Percentiles rank a stretch among this genome's conserved stretches.
phyloP scores from a whole-genome alignment of 1,140 invertebrate genomes.

The Sarcophaga peregrina region DNA sequence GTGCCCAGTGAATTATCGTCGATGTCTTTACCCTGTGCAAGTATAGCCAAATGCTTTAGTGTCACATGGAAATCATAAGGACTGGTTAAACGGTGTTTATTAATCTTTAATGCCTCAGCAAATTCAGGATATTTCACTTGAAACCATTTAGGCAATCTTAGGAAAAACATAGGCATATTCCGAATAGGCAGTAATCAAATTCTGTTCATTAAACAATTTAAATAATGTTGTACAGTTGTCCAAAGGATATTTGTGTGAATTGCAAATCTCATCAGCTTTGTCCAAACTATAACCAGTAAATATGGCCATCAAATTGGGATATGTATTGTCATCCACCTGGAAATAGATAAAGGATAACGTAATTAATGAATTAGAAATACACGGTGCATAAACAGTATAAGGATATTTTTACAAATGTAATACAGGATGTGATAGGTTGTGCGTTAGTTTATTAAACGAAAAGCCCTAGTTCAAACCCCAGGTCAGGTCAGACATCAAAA shows the following conservation, averaged over 20 bases:
- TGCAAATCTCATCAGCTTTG: slow-evolving; percentile 66
- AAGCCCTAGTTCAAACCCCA: no score
- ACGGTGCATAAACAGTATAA: no score
- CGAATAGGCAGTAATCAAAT: slow-evolving; percentile 79
- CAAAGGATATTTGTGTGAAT: slow-evolving; percentile 65
- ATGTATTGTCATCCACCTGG: slow-evolving; percentile 79
- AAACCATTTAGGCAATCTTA: slow-evolving; percentile 81
- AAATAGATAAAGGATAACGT: no score
- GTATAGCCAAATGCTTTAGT: slow-evolving; percentile 57
- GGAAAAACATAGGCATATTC: slow-evolving; percentile 88
- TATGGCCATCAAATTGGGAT: slow-evolving; percentile 80
- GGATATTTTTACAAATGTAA: no score
- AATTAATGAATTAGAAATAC: no score
- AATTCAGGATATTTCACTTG: slow-evolving; percentile 71
- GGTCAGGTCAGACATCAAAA: no score
- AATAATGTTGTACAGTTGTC: slow-evolving; percentile 80
- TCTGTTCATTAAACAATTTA: slow-evolving; percentile 75
- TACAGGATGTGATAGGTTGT: no score
- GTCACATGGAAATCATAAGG: slow-evolving; percentile 81
- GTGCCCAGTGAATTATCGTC: background rate
- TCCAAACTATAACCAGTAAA: slow-evolving; percentile 72
- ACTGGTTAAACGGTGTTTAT: slow-evolving; percentile 80
- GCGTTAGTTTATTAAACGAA: no score
- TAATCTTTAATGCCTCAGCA: slow-evolving; percentile 74
- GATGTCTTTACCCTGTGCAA: background rate